phyloP scores from a whole-genome alignment of 2,113 vertebrate species.

The Sterrhoptilus dennistouni region DNA sequence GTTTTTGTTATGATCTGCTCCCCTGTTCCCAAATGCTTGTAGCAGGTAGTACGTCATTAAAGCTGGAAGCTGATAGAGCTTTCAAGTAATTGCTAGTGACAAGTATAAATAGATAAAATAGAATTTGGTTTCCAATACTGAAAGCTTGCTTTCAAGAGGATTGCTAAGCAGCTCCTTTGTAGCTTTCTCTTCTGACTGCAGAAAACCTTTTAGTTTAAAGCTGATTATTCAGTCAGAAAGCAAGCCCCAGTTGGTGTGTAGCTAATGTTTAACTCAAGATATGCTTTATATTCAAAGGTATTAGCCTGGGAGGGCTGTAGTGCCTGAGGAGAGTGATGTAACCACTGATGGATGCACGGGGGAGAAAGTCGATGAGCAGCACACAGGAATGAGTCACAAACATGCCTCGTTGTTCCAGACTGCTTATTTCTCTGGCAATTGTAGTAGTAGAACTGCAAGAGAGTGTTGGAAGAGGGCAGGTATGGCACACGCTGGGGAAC shows the following conservation, averaged over 20 bases:
- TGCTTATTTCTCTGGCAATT: background rate
- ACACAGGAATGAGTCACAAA: constrained; percentile 26
- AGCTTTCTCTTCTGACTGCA: background rate
- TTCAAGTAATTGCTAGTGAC: constrained; percentile 9
- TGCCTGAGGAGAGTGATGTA: constrained; percentile 23
- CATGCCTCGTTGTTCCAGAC: background rate
- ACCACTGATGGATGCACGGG: background rate
- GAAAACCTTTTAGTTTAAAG: constrained; percentile 25
- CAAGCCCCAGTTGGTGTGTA: background rate
- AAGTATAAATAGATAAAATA: constrained; percentile 23
- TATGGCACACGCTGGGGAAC: background rate
- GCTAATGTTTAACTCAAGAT: constrained; percentile 13
- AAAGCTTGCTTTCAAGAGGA: constrained; percentile 6
- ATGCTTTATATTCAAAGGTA: constrained; percentile 20
- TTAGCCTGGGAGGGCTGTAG: background rate
- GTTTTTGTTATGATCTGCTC: background rate
- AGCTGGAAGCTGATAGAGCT: background rate
- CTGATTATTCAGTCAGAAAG: constrained; percentile 16
- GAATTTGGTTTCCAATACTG: background rate
- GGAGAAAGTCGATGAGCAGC: background rate
- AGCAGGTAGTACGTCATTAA: background rate
- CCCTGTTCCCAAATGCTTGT: background rate
- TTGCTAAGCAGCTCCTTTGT: constrained; percentile 1
- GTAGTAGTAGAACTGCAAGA: background rate
- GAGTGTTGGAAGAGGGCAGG: background rate